Base-by-base conservation (phyloP, 2,113 vertebrate genomes). In the Lamprotornis superbus region DNA sequence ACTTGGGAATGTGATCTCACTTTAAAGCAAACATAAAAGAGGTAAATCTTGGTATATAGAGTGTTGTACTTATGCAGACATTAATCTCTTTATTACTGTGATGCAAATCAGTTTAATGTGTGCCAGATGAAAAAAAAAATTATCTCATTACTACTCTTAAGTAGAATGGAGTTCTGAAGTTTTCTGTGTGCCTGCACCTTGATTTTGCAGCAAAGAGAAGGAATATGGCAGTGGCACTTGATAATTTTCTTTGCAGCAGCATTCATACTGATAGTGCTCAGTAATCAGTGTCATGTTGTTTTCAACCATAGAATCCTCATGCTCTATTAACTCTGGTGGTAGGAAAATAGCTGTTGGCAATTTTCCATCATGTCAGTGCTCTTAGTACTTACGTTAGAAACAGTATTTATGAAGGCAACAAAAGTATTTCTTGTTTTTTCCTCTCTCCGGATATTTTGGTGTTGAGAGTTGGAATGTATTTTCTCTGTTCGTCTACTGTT, bases 271-370 rank as follows among this genome's bases (percentile, higher is more conserved):
- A 57, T 92, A 92, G 70, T 80, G 60, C 65, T 53, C 61, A 16
- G 80, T 95, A 84, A 96, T 97, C 86, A 92, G 89, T 81, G 84
- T 39, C 28, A 1, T 71, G 87, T 88, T 61, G 31, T 97, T 93
- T 91, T 92, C 83, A 95, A 40, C 90, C 20, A 11, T 78, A 78
- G 95, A 95, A 63, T 77, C 79, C 92, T 97, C 82, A 93, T 95
- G 97, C 87, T 97, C 97, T 97, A 83, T 98, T 98, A 98, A 97
- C 95, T 93, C 59, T 88, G 75, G 81, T 94, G 84, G 92, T 96
- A 97, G 97, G 95, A 97, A 98, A 97, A 97, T 95, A 83, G 89
- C 96, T 97, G 44, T 94, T 96, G 96, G 96, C 97, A 96, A 96
- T 97, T 97, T 97, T 96, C 95, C 85, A 95, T 97, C 89, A 49